Evolutionary conservation across 2,113 vertebrate species (phyloP).

Genomic region (Petromus typicus): DNA sequence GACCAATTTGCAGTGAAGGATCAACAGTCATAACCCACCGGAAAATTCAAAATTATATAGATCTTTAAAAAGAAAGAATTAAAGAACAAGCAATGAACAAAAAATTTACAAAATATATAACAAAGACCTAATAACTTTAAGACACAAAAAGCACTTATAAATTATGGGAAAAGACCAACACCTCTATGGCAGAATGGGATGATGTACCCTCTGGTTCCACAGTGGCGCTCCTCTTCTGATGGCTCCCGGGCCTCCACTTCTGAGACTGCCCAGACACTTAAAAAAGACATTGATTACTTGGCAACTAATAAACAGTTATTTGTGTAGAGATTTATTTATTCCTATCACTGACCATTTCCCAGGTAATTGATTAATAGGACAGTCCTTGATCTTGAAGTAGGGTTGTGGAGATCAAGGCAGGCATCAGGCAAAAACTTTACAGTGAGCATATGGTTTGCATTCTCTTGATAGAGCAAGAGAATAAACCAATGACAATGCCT

Average conservation of each 20-base stretch:
- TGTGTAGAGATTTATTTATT: slow-evolving; percentile 2
- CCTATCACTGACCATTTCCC: not conserved
- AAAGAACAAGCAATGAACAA: slow-evolving; percentile 36
- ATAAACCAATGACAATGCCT: not conserved
- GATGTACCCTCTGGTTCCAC: not conserved
- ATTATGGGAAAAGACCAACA: not conserved
- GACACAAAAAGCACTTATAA: not conserved
- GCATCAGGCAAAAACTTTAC: not conserved
- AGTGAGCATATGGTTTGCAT: not conserved
- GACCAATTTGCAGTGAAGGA: not conserved
- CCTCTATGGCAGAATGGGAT: not conserved
- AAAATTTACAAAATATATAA: slow-evolving; percentile 10
- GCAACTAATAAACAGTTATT: not conserved
- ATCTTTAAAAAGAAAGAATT: not conserved
- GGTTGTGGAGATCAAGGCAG: too few relatives aligned
- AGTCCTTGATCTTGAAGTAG: not conserved
- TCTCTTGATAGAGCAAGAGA: not conserved
- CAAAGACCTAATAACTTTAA: not conserved
- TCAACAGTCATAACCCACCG: not conserved
- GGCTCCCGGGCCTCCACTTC: not conserved
- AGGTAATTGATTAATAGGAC: slow-evolving; percentile 4
- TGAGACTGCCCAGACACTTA: not conserved
- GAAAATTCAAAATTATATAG: not conserved
- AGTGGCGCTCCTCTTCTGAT: not conserved
- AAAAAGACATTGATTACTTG: not conserved